Base-by-base conservation (phyloP, 2,113 vertebrate genomes). In the Catagonus wagneri region DNA sequence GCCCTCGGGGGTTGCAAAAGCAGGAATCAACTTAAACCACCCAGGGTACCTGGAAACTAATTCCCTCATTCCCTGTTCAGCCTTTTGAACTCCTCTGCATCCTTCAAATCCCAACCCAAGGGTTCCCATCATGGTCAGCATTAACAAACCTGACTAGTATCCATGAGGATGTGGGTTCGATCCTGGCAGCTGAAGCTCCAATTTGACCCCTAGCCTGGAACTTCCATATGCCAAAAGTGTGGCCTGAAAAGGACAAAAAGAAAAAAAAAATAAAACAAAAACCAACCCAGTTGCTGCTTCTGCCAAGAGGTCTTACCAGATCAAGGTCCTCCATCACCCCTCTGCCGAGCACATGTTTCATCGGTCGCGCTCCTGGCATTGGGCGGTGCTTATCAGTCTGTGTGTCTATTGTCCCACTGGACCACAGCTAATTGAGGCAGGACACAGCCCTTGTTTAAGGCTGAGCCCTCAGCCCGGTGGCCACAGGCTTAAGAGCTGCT, bases 21-120 rank as follows among this genome's bases (percentile, higher is more conserved):
- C 29, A 65, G 79, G 32, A 75, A 20, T 65, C 25, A 44, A 29
- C 29, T 39, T 69, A 44, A 44, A 56, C 17, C 50, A n/a, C 8
- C n/a, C 60, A 32, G 54, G 25, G 15, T 36, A 34, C 36, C 23
- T 29, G 50, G 60, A 78, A 76, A 32, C 29, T 4, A 61, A 16
- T 16, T 22, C 39, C 78, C 85, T 52, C 65, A 1, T 29, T 66
- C 65, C 11, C 27, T 52, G 44, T 12, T 93, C 79, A 39, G 79
- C 8, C 72, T 78, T 61, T 61, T 22, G 71, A 91, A 93, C 56
- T 91, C 89, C 84, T 93, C 83, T 81, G 34, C 74, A 60, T 74
- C 69, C 94, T 75, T 83, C 94, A 95, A 89, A 97, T n/a, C 74
- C 74, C 83, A 89, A 5, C 34, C 44, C 44, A 44, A 44, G 44